These are phyloP conservation scores for Syngnathus typhle DNA, from an alignment of 2,113 vertebrate species.

Conservation along the genomic window DNA sequence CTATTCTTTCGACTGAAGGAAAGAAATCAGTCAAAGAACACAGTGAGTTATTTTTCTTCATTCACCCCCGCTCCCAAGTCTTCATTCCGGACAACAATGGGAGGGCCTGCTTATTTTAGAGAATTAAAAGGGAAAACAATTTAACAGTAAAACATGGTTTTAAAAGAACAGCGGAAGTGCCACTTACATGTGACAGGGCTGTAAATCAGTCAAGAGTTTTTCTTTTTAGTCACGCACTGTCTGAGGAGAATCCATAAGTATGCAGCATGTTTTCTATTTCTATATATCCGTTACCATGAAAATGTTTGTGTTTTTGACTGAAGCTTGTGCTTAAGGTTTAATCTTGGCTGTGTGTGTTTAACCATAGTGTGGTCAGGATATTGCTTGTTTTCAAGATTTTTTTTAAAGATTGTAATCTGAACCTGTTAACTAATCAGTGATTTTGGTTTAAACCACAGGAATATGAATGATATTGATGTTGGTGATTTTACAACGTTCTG, in stretches of 20 bases:
- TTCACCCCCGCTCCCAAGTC: not conserved
- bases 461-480: not conserved
- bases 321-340: not conserved
- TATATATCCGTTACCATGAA: slow-evolving; percentile 1
- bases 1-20: slow-evolving; percentile 19
- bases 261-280: slow-evolving; percentile 3
- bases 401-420: not conserved
- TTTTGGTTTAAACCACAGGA: not conserved
- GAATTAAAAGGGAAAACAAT: slow-evolving; percentile 9
- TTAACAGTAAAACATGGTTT: slow-evolving; percentile 4
- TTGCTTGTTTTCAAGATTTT: not conserved
- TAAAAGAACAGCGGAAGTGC: slow-evolving; percentile 7
- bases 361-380: not conserved
- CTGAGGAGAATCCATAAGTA: slow-evolving; percentile 3
- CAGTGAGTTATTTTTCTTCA: slow-evolving; percentile 2
- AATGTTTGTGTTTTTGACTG: not conserved
- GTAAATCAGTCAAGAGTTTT: slow-evolving; percentile 4
- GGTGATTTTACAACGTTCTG: not conserved
- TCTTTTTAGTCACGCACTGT: not conserved
- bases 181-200: slow-evolving; percentile 5
- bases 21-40: slow-evolving; percentile 29
- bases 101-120: slow-evolving; percentile 5
- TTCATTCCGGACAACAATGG: slow-evolving; percentile 9
- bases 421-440: not conserved
- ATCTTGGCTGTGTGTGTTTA: slow-evolving; percentile 1